phyloP scores from a whole-genome alignment of 2,797 vertebrate species.

The Bucorvus abyssinicus region DNA sequence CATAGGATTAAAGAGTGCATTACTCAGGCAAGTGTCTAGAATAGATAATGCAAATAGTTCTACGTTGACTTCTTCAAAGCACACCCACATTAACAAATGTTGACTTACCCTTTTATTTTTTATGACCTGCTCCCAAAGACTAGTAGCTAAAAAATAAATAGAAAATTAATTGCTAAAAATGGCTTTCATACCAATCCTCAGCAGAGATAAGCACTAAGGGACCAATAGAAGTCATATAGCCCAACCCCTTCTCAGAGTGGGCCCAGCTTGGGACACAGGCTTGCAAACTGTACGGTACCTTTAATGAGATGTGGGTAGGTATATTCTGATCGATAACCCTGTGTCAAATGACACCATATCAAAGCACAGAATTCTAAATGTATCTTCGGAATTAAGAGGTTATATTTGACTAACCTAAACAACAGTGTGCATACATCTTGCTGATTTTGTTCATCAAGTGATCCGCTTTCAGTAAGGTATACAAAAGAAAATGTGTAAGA shows the following conservation, averaged over 20 bases:
- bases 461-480: neutral
- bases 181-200: neutral
- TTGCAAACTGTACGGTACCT: neutral
- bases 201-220: neutral
- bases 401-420: neutral
- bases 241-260: neutral
- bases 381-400: neutral
- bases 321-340: neutral
- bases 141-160: neutral
- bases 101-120: neutral
- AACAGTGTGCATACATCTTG: neutral
- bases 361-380: neutral
- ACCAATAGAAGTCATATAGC: neutral
- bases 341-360: neutral
- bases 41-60: neutral
- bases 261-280: neutral
- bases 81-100: neutral
- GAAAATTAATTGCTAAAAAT: neutral
- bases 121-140: neutral
- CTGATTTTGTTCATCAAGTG: neutral
- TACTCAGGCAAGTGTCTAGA: neutral
- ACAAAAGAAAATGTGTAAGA: neutral
- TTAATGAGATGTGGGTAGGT: neutral
- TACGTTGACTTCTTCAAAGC: neutral
- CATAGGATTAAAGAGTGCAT: neutral